Conservation (phyloP, 2,797 vertebrate species). For the Gadopsis bispinosus region DNA sequence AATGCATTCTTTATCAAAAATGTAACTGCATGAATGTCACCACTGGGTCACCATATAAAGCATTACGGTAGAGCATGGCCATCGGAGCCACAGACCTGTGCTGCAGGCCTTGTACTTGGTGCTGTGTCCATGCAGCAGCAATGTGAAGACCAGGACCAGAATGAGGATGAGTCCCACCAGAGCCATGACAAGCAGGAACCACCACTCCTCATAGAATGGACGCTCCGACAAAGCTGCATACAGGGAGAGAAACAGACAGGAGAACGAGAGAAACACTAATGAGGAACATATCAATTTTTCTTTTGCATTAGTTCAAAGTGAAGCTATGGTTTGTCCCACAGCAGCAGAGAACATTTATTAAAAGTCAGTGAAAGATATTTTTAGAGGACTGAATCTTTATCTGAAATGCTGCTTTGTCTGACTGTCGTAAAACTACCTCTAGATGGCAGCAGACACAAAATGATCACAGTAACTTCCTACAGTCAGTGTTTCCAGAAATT, state of each 20-base stretch:
- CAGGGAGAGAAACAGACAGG: not conserved
- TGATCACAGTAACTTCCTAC: not conserved
- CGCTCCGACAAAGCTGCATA: conserved; percentile 88
- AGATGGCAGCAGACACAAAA: conserved; percentile 66
- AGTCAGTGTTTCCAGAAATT: conserved; percentile 3
- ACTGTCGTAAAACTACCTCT: conserved; percentile 36
- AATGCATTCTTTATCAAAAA: not conserved
- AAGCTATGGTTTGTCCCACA: not conserved
- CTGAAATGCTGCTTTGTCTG: not conserved
- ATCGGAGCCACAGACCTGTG: conserved; percentile 74
- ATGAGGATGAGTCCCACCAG: conserved; percentile 92
- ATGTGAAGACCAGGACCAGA: conserved; percentile 88
- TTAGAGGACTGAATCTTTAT: not conserved
- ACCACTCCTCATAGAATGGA: conserved; percentile 97
- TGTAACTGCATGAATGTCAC: not conserved
- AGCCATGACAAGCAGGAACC: conserved; percentile 94
- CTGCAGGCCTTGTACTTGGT: conserved; percentile 90
- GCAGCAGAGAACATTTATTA: not conserved
- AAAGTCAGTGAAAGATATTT: not conserved
- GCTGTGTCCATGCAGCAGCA: conserved; percentile 91
- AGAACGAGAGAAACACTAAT: not conserved
- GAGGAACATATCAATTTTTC: not conserved
- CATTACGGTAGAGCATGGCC: not conserved
- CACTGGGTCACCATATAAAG: not conserved
- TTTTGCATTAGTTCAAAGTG: not conserved